Conservation (phyloP, 2,797 vertebrate genomes). For the Sciaenops ocellatus region DNA sequence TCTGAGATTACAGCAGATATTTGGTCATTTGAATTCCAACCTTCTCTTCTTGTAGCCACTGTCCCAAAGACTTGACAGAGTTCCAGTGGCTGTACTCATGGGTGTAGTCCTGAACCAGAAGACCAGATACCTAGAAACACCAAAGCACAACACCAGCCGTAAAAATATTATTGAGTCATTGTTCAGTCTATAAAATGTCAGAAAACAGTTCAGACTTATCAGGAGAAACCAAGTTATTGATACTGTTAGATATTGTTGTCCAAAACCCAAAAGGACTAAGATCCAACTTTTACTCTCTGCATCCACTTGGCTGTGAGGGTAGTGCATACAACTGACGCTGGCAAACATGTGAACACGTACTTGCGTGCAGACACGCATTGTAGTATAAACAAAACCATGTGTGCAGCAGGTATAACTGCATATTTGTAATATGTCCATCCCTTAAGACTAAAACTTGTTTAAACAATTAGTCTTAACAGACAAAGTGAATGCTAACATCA, state of each 20-base stretch:
- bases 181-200: not conserved
- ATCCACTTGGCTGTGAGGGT: too few species aligned
- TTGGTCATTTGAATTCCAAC: constrained; percentile 69
- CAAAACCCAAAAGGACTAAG: not conserved
- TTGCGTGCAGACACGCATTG: too few species aligned
- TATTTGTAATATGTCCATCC: not conserved
- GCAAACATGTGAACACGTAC: too few species aligned
- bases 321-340: too few species aligned
- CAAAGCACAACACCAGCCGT: constrained; percentile 32
- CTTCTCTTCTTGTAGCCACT: constrained; percentile 95
- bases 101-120: constrained; percentile 94
- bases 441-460: not conserved
- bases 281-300: too few species aligned
- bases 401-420: not conserved
- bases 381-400: not conserved
- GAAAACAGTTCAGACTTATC: not conserved
- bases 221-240: not conserved
- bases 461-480: not conserved
- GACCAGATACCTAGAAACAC: constrained; percentile 88
- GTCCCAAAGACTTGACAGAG: constrained; percentile 90
- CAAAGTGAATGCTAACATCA: too few species aligned
- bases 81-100: constrained; percentile 95
- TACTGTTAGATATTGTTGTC: not conserved
- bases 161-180: not conserved
- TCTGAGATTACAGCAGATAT: constrained; percentile 1